Percentiles rank a stretch among this genome's conserved stretches.
Conservation (phyloP, 1,140 invertebrate genomes). For the Pristionchus pacificus region DNA sequence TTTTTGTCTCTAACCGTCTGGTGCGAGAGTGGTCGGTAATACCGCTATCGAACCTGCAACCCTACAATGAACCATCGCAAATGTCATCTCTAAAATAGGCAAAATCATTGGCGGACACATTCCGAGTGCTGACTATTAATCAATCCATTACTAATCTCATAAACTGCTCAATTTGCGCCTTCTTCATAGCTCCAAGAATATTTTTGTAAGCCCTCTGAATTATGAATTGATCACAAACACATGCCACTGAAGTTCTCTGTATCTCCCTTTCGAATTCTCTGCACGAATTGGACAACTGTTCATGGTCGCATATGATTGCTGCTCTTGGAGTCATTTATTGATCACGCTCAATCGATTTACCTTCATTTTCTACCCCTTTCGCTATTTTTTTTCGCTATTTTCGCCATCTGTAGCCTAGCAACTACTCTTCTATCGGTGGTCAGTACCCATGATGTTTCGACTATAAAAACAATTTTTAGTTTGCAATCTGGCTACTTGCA, state of each 20-base stretch:
- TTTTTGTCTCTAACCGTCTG: too few species aligned
- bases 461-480: too few species aligned
- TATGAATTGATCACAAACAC: too few species aligned
- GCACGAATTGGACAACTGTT: not conserved
- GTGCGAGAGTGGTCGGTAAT: too few species aligned
- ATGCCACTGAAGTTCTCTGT: not conserved
- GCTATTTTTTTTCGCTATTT: too few species aligned
- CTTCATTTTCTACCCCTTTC: too few species aligned
- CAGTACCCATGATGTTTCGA: too few species aligned
- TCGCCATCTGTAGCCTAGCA: too few species aligned
- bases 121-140: not conserved
- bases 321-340: not conserved
- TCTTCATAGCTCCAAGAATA: not conserved
- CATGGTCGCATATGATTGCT: not conserved
- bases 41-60: too few species aligned
- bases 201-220: not conserved
- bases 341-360: not conserved
- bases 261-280: not conserved
- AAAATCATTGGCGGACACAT: not conserved
- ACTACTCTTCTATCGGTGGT: too few species aligned
- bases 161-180: not conserved
- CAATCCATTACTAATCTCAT: not conserved
- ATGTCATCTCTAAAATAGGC: not conserved
- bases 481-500: not conserved
- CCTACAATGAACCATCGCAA: not conserved